Conservation (phyloP, 1,140 invertebrate genomes). For the Globodera rostochiensis region DNA sequence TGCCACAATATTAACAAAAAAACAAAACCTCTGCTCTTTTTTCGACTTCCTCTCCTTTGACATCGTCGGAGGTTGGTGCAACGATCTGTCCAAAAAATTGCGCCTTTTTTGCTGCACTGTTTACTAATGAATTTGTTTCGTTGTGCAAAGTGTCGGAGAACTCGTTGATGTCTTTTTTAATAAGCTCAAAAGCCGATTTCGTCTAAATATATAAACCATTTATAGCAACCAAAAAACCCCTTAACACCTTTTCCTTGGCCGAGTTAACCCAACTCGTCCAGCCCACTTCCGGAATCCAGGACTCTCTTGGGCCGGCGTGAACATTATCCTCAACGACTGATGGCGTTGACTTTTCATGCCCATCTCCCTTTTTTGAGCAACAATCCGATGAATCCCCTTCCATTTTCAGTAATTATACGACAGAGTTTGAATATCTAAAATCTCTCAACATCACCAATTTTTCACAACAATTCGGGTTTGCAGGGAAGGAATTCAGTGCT, state of each 20-base stretch:
- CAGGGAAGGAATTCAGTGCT: too few species aligned
- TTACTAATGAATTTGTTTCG: constrained; percentile 53
- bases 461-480: too few species aligned
- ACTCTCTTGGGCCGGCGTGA: background rate
- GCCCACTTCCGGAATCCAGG: constrained; percentile 8
- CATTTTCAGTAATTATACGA: background rate
- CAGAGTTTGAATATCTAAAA: background rate
- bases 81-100: constrained; percentile 52
- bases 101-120: constrained; percentile 48
- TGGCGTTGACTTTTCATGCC: background rate
- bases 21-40: background rate
- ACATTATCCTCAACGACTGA: background rate
- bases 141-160: constrained; percentile 53
- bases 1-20: too few species aligned
- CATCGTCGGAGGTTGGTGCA: constrained; percentile 27
- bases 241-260: constrained; percentile 48
- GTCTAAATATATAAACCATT: constrained; percentile 49
- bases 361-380: constrained; percentile 4
- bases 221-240: constrained; percentile 10
- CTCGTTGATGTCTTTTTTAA: constrained; percentile 59
- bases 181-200: constrained; percentile 50
- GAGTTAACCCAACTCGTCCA: constrained; percentile 48
- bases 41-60: constrained; percentile 20
- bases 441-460: too few species aligned
- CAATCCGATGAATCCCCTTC: background rate